Base-by-base conservation (phyloP, 2,113 vertebrate genomes). In the Oncorhynchus clarkii region DNA sequence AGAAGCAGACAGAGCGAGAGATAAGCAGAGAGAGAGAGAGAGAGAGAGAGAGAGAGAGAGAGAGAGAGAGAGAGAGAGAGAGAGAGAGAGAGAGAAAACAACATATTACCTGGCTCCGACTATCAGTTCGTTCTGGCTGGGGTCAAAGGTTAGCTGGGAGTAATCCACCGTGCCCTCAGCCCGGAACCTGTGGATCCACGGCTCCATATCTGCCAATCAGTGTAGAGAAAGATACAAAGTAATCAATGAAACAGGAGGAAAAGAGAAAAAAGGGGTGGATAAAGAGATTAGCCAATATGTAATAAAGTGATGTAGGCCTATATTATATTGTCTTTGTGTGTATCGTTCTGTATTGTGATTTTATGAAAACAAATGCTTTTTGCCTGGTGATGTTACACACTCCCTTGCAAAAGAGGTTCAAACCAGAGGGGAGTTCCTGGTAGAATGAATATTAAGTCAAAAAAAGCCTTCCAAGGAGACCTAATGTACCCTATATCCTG, bases 101-200 rank as follows among this genome's bases (percentile, higher is more conserved):
- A 45, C 13, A 69, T 3, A 20, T 96, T 94, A 99, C 97, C 97
- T 99, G 89, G 97, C 96, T 88, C 97, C 97, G 76, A 97, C 95
- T 86, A 99, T 95, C 85, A 99, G 94, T 84, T 99, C 97, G 73
- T 96, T 97, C 90, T 98, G 97, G 88, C 95, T 93, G 4, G 96
- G 96, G 87, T 99, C 97, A 90, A 99, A 98, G 11, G 95, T 97
- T 92, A 99, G 90, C 92, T 97, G 96, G 48, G 97, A 98, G 87
- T 97, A 99, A 93, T 99, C 97, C 87, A 97, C 95, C 62, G 96
- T 97, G 86, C 95, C 94, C 91, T 97, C 93, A 60, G 93, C 93
- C 92, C 93, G 95, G 94, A 99, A 99, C 85, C 95, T 86, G 75
- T 90, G 94, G 82, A 99, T 94, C 97, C 97, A 99, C 24, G 97